These are phyloP conservation scores for Drosophila suboccidentalis DNA, from an alignment of 2,888 invertebrate species.

Conservation along the genomic window DNA sequence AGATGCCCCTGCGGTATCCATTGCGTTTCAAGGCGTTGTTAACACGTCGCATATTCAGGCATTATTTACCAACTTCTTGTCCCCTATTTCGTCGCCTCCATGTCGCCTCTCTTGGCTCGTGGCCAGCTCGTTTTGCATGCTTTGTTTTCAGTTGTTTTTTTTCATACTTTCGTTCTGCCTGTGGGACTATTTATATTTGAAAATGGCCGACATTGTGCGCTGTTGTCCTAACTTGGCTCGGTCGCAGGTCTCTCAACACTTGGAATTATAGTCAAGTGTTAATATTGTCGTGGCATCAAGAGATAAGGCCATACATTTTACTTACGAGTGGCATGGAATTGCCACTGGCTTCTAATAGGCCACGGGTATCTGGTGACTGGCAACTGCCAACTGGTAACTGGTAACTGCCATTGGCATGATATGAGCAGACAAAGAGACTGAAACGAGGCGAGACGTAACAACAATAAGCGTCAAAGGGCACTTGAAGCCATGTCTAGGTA, in stretches of 20 bases:
- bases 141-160: constrained; percentile 51
- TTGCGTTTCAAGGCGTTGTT: constrained; percentile 62
- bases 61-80: constrained; percentile 58
- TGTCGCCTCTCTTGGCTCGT: background rate
- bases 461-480: constrained; percentile 21
- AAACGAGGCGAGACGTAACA: constrained; percentile 3
- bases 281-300: constrained; percentile 54
- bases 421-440: constrained; percentile 48
- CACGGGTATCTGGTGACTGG: constrained; percentile 21
- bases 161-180: constrained; percentile 33
- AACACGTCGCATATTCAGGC: constrained; percentile 72
- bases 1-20: constrained; percentile 20
- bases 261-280: constrained; percentile 60
- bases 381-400: constrained; percentile 14
- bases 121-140: constrained; percentile 39
- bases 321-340: constrained; percentile 45
- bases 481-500: constrained; percentile 25
- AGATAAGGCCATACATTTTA: constrained; percentile 62
- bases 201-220: constrained; percentile 49
- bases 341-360: constrained; percentile 49
- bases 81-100: background rate
- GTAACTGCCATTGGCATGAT: constrained; percentile 33
- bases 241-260: constrained; percentile 19
- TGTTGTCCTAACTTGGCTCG: constrained; percentile 13
- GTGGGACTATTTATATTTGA: constrained; percentile 63